Percentiles rank a stretch among this genome's conserved stretches.
Conservation (phyloP, 2,888 invertebrate species). For the Pandemis cinnamomeana region DNA sequence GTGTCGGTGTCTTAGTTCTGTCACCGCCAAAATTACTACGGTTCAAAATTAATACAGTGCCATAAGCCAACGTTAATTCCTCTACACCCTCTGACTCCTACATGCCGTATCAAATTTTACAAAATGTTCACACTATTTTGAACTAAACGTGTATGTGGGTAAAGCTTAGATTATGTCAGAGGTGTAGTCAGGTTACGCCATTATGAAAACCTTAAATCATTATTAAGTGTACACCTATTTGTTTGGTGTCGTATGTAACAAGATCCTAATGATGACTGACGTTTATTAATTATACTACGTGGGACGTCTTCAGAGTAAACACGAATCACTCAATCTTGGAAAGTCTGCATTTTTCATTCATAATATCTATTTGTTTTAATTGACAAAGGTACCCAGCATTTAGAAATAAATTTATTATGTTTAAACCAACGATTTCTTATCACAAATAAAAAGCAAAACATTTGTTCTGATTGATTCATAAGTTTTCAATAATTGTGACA, state of each 20-base stretch:
- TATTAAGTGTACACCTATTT: constrained; percentile 83
- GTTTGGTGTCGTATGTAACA: constrained; percentile 81
- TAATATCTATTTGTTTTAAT: too few relatives aligned
- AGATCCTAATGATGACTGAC: constrained; percentile 79
- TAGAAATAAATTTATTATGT: too few relatives aligned
- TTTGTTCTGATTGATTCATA: too few relatives aligned
- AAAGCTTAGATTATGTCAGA: constrained; percentile 48
- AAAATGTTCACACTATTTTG: constrained; percentile 47
- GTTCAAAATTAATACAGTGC: constrained; percentile 85
- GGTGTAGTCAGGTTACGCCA: constrained; percentile 52
- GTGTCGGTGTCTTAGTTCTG: constrained; percentile 84
- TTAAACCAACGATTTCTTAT: too few relatives aligned
- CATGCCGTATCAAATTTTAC: constrained; percentile 79
- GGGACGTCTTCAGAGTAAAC: constrained; percentile 19
- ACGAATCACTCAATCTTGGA: constrained; percentile 2
- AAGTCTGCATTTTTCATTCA: neutral
- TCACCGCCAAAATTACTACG: constrained; percentile 84
- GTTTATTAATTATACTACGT: constrained; percentile 70
- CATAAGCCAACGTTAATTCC: constrained; percentile 83
- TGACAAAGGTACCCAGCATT: too few relatives aligned
- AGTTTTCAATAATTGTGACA: too few relatives aligned
- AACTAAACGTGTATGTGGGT: constrained; percentile 47
- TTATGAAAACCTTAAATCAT: constrained; percentile 66
- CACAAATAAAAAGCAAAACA: too few relatives aligned
- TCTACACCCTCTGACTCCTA: constrained; percentile 69